Base-by-base conservation (phyloP, 1,140 invertebrate species). In the Octopus sinensis region DNA sequence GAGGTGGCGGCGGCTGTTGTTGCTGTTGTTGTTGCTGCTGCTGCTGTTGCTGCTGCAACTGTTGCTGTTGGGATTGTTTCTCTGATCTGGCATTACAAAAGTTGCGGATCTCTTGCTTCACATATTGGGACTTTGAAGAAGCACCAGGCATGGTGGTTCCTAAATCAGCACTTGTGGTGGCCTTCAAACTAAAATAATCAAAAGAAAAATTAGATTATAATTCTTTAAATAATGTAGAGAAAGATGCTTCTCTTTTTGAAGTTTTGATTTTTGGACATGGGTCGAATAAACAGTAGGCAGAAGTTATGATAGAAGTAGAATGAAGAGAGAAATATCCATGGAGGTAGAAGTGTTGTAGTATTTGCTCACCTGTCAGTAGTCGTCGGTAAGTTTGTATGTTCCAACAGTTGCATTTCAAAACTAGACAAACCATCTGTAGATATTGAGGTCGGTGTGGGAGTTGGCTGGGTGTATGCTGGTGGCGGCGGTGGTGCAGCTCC, bases 61-160 rank as follows among this genome's bases (percentile, higher is more conserved):
- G 86, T 71, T 82, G 81, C 76, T 86, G 85, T 76, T 91, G 86
- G 71, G 87, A 84, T 30, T 90, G 90, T 83, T 93, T 93, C 83
- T 94, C 93, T 17, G 94, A 95, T 86, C 96, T 92, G 54, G 94
- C 95, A 84, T 94, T 95, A 81, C 97, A 95, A 82, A 95, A 94
- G 30, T 95, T 95, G 86, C 96, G 92, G 85, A 97, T 92, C 90
- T 96, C 96, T 92, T 97, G 95, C 87, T 95, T 93, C 82, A 97
- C 96, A 91, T 94, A 96, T 90, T 97, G 95, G 9, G 94, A 94
- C 62, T 94, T 94, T 0, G 84, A 82, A 75, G 79, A 84, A 6
- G 82, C 62, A 12, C 78, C 54, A 13, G 78, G 13, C 73, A 82
- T 62, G 12, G 78, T 12, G 54, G 53, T 53, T 53, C 52, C 76